Evolutionary conservation across 1,140 invertebrate genomes (phyloP), one percentile per base, ranked within the genome.

Genomic region (Pachyrhynchus sulphureomaculatus): DNA sequence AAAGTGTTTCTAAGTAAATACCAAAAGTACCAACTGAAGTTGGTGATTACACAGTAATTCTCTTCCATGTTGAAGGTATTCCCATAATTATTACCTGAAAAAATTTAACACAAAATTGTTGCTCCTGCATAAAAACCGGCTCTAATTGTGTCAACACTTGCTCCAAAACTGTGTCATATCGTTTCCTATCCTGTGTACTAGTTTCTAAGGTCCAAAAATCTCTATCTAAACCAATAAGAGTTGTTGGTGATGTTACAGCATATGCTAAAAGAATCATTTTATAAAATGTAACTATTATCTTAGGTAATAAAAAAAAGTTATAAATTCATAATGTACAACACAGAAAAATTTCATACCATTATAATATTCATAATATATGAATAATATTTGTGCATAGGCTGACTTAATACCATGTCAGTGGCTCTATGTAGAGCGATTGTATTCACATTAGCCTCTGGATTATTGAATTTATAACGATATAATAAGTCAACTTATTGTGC

Each of bases 81-180:
- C n/a, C n/a, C 2, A 32, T 32, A 13, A 32, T 13, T 36, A 33
- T 17, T 58, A 72, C 71, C 68, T 95, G 91, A 72, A 99, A 95
- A 79, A 98, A 99, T 26, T 86, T 83, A 9, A 93, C 87, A 76
- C 94, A 98, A 80, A 99, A 99, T 64, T 95, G 88, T 79, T 99
- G 96, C 76, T 99, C 96, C 17, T 89, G 88, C 33, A 97, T 81
- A 76, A 95, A 97, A 59, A 96, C 86, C 20, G 91, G 92, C 75
- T 97, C 94, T 44, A 98, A 81, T 72, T 96, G 89, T 39, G 87
- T 89, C 6, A 98, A 78, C 15, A 95, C 87, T 74, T 87, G 84
- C 72, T 94, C 90, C 36, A 94, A 78, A 13, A 91, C 81, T 39
- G 85, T 83, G 73, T 92, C 88, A 74, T 88, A 88, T 58, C 81